Evolutionary conservation across 30 jellyfish, hydroid and myxozoan genomes (phyloP).

Genomic region (Rhopilema esculentum): DNA sequence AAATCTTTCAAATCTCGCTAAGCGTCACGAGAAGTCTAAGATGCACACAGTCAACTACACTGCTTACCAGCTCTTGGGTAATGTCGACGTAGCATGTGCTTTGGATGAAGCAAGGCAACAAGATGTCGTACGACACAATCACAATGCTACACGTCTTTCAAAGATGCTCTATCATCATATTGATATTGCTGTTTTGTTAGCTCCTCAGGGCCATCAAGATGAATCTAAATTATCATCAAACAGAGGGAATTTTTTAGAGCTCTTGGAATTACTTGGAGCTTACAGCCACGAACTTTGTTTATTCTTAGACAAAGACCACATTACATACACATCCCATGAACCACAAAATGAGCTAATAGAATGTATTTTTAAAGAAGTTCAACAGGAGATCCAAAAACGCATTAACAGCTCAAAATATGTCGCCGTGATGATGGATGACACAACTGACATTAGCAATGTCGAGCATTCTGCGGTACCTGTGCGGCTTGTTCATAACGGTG

Average conservation of each 20-base stretch:
- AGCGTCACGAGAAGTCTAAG: slow-evolving; percentile 11
- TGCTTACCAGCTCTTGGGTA: slow-evolving; percentile 31
- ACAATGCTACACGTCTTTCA: slow-evolving; percentile 13
- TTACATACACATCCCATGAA: slow-evolving; percentile 61
- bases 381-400: slow-evolving; percentile 48
- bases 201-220: slow-evolving; percentile 70
- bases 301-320: slow-evolving; percentile 49
- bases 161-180: slow-evolving; percentile 14
- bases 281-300: slow-evolving; percentile 60
- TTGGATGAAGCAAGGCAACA: slow-evolving; percentile 48
- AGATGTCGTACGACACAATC: slow-evolving; percentile 18
- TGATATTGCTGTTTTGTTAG: slow-evolving; percentile 27
- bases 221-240: slow-evolving; percentile 40
- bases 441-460: slow-evolving; percentile 52
- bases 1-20: slow-evolving; percentile 24
- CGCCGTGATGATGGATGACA: slow-evolving; percentile 68
- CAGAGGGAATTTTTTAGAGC: slow-evolving; percentile 59
- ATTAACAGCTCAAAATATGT: slow-evolving; percentile 24
- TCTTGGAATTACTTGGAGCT: slow-evolving; percentile 37
- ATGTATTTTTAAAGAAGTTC: slow-evolving; percentile 40
- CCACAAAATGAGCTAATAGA: slow-evolving; percentile 46
- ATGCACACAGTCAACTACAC: slow-evolving; percentile 16
- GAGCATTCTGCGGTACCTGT: slow-evolving; percentile 72
- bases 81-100: slow-evolving; percentile 54
- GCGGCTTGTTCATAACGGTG: slow-evolving; percentile 35